Conservation (phyloP, 2,113 vertebrate species). For the Pimephales promelas region DNA sequence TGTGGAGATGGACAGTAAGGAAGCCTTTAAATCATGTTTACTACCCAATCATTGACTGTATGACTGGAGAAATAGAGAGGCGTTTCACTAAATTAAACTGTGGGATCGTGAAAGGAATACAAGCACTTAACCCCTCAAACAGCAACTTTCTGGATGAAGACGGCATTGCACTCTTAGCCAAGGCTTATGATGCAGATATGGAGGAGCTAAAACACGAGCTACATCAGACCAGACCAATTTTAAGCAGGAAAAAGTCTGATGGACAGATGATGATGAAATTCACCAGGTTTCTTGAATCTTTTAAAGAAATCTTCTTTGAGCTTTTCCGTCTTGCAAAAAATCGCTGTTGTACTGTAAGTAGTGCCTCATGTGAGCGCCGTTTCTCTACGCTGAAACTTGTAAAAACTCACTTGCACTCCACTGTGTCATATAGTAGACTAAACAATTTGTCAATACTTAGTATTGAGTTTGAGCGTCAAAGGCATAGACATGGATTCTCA, state of each 20-base stretch:
- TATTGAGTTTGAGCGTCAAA: not conserved
- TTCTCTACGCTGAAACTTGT: conserved; percentile 1
- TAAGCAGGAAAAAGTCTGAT: conserved; percentile 1
- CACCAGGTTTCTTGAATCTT: no score
- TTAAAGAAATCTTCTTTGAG: not conserved
- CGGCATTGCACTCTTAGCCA: not conserved
- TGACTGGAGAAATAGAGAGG: not conserved
- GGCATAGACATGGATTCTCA: not conserved
- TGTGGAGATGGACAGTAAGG: not conserved
- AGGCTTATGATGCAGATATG: not conserved
- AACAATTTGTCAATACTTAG: not conserved
- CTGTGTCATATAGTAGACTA: not conserved
- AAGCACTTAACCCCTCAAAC: not conserved
- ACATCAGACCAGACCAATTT: not conserved
- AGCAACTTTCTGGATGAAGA: not conserved
- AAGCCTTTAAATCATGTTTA: not conserved
- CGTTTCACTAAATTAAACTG: not conserved
- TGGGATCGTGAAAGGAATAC: not conserved
- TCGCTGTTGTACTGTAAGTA: not conserved
- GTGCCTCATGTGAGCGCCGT: not conserved
- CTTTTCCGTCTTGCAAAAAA: not conserved
- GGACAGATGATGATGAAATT: not conserved
- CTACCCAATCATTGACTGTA: not conserved
- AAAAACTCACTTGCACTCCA: not conserved
- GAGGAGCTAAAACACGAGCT: not conserved